phyloP scores from a whole-genome alignment of 2,888 invertebrate species.

The Callyntrura guangdongensis region DNA sequence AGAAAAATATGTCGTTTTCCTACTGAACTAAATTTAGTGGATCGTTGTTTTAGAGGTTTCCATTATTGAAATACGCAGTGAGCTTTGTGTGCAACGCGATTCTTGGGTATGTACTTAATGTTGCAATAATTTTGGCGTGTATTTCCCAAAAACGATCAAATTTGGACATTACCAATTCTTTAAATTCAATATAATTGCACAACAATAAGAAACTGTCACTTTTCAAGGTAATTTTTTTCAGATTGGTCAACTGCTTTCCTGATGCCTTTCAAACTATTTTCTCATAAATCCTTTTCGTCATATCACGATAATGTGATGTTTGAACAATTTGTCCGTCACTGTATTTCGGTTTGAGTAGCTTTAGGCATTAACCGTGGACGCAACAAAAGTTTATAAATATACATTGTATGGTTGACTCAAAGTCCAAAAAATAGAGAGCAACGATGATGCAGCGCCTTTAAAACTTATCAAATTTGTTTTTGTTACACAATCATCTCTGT shows the following conservation, averaged over 20 bases:
- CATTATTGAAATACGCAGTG: too few relatives aligned
- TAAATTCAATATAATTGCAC: not conserved
- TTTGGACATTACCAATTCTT: not conserved
- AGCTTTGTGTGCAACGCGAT: too few relatives aligned
- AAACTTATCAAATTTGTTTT: not conserved
- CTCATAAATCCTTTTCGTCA: constrained; percentile 32
- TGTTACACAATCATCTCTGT: constrained; percentile 20
- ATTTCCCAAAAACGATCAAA: too few relatives aligned
- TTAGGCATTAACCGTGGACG: too few relatives aligned
- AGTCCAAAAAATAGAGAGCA: not conserved
- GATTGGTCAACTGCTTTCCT: not conserved
- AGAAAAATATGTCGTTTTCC: too few relatives aligned
- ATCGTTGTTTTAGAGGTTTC: too few relatives aligned
- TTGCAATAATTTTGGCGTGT: too few relatives aligned
- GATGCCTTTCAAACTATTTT: constrained; percentile 1
- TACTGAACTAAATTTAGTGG: too few relatives aligned
- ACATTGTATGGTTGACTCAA: not conserved
- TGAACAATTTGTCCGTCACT: constrained; percentile 14
- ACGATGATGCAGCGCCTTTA: constrained; percentile 21
- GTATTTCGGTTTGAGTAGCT: not conserved
- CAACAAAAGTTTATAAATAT: too few relatives aligned
- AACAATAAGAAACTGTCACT: constrained; percentile 34
- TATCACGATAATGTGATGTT: constrained; percentile 39
- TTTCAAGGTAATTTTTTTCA: constrained; percentile 30
- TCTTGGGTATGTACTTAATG: too few relatives aligned